Evolutionary conservation across 2,113 vertebrate genomes (phyloP).

Genomic region (Spea multiplicata): DNA sequence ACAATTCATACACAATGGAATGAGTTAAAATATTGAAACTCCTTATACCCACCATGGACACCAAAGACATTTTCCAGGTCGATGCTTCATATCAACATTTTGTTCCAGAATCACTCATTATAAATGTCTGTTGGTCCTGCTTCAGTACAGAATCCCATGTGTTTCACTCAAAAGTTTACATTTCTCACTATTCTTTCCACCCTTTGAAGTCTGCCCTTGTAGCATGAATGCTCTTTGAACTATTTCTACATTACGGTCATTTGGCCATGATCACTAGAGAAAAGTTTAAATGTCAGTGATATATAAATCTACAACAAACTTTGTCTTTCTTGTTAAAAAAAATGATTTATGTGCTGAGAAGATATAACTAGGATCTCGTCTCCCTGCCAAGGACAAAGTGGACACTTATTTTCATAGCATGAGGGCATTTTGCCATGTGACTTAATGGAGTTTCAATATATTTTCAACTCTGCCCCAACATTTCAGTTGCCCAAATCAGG

Average conservation of each 20-base stretch:
- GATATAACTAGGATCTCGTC: neutral
- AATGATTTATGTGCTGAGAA: constrained; percentile 2
- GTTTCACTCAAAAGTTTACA: neutral
- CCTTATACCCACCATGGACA: too few species aligned
- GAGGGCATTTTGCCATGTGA: too few species aligned
- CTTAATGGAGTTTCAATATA: too few species aligned
- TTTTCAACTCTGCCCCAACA: too few species aligned
- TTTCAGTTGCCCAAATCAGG: too few species aligned
- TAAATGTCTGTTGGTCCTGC: too few species aligned
- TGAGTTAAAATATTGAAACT: too few species aligned
- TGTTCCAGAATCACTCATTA: too few species aligned
- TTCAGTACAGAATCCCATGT: neutral
- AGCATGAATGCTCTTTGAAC: neutral
- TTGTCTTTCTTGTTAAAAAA: neutral
- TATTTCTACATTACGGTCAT: neutral
- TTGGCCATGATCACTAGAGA: neutral
- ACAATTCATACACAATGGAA: too few species aligned
- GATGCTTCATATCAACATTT: too few species aligned
- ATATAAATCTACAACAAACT: neutral
- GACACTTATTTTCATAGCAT: neutral
- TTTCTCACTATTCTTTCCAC: neutral
- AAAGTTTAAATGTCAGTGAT: neutral
- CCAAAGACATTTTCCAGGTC: too few species aligned
- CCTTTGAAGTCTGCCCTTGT: neutral
- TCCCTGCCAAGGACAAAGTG: neutral